Percentiles rank a stretch among this genome's conserved stretches.
Conservation (phyloP, 2,797 vertebrate species). For the Diceros bicornis region DNA sequence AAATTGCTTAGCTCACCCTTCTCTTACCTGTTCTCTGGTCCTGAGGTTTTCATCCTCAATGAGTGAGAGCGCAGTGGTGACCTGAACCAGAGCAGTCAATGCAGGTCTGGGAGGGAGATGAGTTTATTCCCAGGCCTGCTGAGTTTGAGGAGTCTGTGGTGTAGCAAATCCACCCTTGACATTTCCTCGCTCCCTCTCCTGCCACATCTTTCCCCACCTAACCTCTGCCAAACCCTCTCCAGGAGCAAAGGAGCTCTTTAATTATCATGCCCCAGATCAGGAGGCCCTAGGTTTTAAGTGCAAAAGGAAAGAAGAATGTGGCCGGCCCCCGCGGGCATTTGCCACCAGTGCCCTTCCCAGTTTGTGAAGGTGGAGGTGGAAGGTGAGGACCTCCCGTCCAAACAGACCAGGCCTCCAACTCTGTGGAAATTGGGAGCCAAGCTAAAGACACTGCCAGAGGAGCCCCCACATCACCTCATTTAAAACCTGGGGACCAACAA, state of each 20-base stretch:
- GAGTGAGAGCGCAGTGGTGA: background rate
- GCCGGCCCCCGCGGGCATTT: background rate
- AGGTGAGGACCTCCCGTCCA: slow-evolving; percentile 12
- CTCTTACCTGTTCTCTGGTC: background rate
- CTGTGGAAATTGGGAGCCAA: slow-evolving; percentile 77
- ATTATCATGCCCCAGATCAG: background rate
- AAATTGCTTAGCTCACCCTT: background rate
- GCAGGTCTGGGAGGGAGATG: background rate
- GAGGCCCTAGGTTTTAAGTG: background rate
- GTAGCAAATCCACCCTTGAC: background rate
- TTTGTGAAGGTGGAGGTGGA: background rate
- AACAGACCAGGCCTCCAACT: slow-evolving; percentile 75
- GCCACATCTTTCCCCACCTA: background rate
- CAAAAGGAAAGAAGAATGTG: background rate
- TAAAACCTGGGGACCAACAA: slow-evolving; percentile 74
- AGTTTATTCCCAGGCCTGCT: background rate
- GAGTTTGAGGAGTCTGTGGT: background rate
- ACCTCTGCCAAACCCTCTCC: background rate
- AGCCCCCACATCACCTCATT: slow-evolving; percentile 74
- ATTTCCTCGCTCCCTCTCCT: background rate
- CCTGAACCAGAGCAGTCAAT: background rate
- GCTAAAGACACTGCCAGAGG: slow-evolving; percentile 62
- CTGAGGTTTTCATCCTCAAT: background rate
- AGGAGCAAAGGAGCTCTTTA: background rate
- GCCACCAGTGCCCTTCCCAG: background rate